Conservation (phyloP, 2,797 vertebrate species). For the Ataeniobius toweri region DNA sequence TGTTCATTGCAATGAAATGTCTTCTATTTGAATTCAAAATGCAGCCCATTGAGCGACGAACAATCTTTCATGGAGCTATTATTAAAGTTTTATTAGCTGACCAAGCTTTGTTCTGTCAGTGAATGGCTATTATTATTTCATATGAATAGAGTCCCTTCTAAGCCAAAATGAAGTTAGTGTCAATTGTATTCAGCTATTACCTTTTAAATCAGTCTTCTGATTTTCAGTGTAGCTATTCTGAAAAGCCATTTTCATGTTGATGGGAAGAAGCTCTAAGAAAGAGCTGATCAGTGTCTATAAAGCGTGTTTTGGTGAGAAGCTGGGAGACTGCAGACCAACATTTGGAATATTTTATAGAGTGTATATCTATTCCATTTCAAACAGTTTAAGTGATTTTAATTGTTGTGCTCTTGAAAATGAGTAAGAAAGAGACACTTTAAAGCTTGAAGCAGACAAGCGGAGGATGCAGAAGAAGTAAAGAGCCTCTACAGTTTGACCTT, state of each 20-base stretch:
- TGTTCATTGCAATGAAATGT: conserved; percentile 47
- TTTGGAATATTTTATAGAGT: conserved; percentile 26
- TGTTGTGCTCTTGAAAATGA: conserved; percentile 8
- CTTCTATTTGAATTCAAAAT: conserved; percentile 57
- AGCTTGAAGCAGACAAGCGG: conserved; percentile 20
- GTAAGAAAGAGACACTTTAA: conserved; percentile 14
- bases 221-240: conserved; percentile 43
- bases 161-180: conserved; percentile 56
- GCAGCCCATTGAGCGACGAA: conserved; percentile 40
- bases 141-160: conserved; percentile 47
- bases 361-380: conserved; percentile 13
- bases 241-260: conserved; percentile 53
- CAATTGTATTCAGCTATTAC: conserved; percentile 55
- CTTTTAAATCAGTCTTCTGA: conserved; percentile 49
- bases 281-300: conserved; percentile 16
- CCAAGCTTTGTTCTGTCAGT: conserved; percentile 58
- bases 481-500: conserved; percentile 22
- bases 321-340: conserved; percentile 26
- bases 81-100: conserved; percentile 71
- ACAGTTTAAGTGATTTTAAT: not conserved
- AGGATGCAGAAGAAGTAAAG: conserved; percentile 16
- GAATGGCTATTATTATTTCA: conserved; percentile 57
- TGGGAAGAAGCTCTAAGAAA: conserved; percentile 28
- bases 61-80: conserved; percentile 51
- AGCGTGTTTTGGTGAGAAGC: conserved; percentile 7